phyloP scores from a whole-genome alignment of 2,888 invertebrate species.

The Caenorhabditis sp. region DNA sequence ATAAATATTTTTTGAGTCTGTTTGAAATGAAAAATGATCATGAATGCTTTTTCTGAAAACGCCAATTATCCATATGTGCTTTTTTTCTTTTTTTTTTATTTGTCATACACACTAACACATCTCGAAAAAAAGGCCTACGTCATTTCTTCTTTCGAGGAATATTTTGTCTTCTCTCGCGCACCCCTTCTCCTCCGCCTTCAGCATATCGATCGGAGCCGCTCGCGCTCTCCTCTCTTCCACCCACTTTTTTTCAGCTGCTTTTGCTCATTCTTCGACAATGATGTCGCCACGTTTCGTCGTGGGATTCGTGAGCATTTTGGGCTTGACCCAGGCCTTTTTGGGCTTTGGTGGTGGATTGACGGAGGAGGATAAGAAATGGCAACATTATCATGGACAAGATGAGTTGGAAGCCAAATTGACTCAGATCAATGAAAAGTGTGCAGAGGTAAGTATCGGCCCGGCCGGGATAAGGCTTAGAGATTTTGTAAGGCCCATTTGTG shows the following conservation, averaged over 20 bases:
- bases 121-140: no score
- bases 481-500: no score
- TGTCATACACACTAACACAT: no score
- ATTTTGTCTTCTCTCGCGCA: conserved; percentile 9
- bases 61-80: not conserved
- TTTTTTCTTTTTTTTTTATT: not conserved
- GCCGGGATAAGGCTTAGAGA: not conserved
- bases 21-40: no score
- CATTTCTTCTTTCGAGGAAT: not conserved
- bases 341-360: conserved; percentile 23
- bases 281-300: conserved; percentile 11
- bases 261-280: not conserved
- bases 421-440: conserved; percentile 78
- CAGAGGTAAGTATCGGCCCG: conserved; percentile 81
- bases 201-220: not conserved
- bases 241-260: conserved; percentile 4
- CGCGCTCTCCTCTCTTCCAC: not conserved
- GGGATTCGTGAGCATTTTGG: conserved; percentile 7
- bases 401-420: conserved; percentile 56
- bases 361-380: conserved; percentile 60
- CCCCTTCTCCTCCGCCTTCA: not conserved
- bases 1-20: no score
- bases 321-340: conserved; percentile 33
- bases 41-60: not conserved
- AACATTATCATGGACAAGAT: conserved; percentile 65